Evolutionary conservation across 2,113 vertebrate genomes (phyloP), one percentile per base, ranked within the genome.

Genomic region (Aepyceros melampus): DNA sequence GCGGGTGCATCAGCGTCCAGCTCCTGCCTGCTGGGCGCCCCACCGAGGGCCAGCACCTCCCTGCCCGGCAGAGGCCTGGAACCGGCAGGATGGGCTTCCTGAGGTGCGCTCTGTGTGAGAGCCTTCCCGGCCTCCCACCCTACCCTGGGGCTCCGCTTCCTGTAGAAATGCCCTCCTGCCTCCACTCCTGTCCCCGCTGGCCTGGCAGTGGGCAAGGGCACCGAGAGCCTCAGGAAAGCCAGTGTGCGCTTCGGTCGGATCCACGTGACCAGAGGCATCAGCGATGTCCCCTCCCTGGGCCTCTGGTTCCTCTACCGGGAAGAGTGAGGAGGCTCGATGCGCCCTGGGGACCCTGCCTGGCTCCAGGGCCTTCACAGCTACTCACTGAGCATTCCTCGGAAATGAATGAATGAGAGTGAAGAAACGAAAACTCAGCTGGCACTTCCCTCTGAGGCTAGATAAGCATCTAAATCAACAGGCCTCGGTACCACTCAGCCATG

Each of bases 211-310:
- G 0, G 12, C 64, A 21, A 84, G 56, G 60, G 62, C 31, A 23
- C 43, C 0, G 5, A 16, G 51, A 60, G 10, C 43, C 87, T 33
- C 15, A 21, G 17, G 33, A 31, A 49, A 40, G 51, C 56, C n/a
- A 25, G 10, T n/a, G 45, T 53, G 21, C 5, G 76, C 82, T 33
- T 16, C 11, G 2, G 15, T 15, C 45, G 1, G 49, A 67, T 12
- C 51, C 5, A 36, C 0, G 7, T 0, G 1, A 7, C 19, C 49
- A 62, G 53, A 16, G 6, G 21, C 3, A 23, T 5, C 6, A 27
- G 45, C 6, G 12, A n/a, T 0, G 0, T 6, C 82, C 78, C 27
- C 33, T 88, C 45, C 56, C 64, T 27, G 14, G 88, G 31, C 33
- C 36, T 6, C 15, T 4, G 2, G 53, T 5, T 62, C 36, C 45